A percentile compares a stretch with the other conserved stretches of the same genome.
These are phyloP conservation scores for Mesocentrotus franciscanus DNA, from an alignment of 53 echinoderm and acorn worm species.

Conservation along the genomic window DNA sequence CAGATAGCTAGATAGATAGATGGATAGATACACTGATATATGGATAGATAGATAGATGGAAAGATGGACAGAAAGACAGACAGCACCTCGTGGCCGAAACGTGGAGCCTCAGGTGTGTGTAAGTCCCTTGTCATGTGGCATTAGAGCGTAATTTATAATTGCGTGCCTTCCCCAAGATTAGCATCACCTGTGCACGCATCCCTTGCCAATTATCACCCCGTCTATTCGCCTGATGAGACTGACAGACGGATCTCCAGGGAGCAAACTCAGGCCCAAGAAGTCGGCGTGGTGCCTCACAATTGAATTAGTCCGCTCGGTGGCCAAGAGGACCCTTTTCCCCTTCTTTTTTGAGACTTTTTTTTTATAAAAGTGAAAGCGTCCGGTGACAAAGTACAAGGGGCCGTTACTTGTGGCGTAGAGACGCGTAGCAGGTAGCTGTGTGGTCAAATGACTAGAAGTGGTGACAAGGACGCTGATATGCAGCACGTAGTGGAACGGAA, in stretches of 20 bases:
- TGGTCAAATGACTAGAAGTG: not conserved
- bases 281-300: slow-evolving; percentile 26
- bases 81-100: not conserved
- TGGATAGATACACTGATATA: not conserved
- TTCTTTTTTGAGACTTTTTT: not conserved
- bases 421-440: not conserved
- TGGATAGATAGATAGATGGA: not conserved
- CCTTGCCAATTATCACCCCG: slow-evolving; percentile 44
- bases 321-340: not conserved
- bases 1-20: not conserved
- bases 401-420: not conserved
- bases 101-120: slow-evolving; percentile 42
- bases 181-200: slow-evolving; percentile 36
- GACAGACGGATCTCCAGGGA: not conserved
- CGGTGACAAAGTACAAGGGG: slow-evolving; percentile 33
- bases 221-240: slow-evolving; percentile 16
- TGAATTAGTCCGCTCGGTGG: slow-evolving; percentile 29
- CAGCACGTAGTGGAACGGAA: not conserved
- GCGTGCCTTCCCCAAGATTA: slow-evolving; percentile 36
- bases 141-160: slow-evolving; percentile 29
- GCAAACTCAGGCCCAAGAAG: slow-evolving; percentile 33
- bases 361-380: not conserved
- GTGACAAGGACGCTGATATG: not conserved
- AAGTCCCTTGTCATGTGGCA: slow-evolving; percentile 18
- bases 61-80: not conserved